These are phyloP conservation scores for Labeo rohita DNA, from an alignment of 2,113 vertebrate species.

Conservation along the genomic window DNA sequence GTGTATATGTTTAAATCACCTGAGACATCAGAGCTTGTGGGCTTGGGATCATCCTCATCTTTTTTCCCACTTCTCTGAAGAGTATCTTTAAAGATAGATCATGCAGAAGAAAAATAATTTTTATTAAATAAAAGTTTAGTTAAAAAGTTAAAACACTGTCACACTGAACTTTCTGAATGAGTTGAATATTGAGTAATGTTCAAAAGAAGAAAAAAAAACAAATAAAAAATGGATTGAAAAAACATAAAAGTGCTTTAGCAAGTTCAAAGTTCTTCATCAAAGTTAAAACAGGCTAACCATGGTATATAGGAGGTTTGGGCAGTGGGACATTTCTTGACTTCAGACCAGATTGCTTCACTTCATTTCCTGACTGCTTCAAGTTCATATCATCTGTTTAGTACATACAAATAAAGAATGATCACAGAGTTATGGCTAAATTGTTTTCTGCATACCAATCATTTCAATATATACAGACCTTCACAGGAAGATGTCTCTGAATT, in stretches of 20 bases:
- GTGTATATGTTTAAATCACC: neutral
- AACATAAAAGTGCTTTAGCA: too few species aligned
- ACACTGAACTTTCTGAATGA: constrained; percentile 2
- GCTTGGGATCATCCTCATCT: neutral
- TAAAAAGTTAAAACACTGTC: neutral
- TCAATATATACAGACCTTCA: too few species aligned
- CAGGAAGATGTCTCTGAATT: too few species aligned
- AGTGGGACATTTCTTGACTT: neutral
- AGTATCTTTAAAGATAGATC: neutral
- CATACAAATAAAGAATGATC: neutral
- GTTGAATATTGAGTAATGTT: neutral
- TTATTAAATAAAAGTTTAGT: neutral
- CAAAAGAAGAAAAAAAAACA: neutral
- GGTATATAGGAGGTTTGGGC: too few species aligned
- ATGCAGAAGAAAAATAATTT: too few species aligned
- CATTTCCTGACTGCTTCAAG: neutral
- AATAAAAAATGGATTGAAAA: neutral
- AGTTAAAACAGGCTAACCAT: too few species aligned
- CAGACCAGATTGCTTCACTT: neutral
- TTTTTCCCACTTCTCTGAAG: neutral
- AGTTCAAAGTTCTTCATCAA: too few species aligned
- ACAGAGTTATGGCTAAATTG: neutral
- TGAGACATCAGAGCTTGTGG: neutral
- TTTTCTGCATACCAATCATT: too few species aligned
- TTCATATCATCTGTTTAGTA: neutral